A percentile compares a stretch with the other conserved stretches of the same genome.
phyloP scores from a whole-genome alignment of 2,113 vertebrate genomes.

The Limanda limanda region DNA sequence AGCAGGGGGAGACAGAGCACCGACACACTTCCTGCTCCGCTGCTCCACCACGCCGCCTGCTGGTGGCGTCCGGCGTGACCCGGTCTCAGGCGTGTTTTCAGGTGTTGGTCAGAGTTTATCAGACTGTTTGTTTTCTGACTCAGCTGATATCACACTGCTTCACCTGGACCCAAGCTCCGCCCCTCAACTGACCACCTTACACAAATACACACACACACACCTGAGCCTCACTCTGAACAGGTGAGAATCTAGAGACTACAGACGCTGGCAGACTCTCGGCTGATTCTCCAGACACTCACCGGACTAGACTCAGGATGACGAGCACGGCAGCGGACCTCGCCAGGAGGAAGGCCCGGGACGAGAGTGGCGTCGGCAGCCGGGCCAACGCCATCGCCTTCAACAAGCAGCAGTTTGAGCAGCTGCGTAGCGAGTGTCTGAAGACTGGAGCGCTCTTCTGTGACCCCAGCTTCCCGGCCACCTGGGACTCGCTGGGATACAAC shows the following conservation, averaged over 20 bases:
- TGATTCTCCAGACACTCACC: not conserved
- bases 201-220: not conserved
- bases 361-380: slow-evolving; percentile 65
- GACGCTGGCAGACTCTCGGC: not conserved
- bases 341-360: slow-evolving; percentile 24
- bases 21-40: too few relatives aligned
- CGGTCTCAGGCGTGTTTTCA: too few relatives aligned
- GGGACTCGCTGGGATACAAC: slow-evolving; percentile 82
- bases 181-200: not conserved
- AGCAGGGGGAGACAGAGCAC: too few relatives aligned
- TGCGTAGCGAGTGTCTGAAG: slow-evolving; percentile 79
- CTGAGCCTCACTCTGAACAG: not conserved
- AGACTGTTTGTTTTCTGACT: slow-evolving; percentile 17
- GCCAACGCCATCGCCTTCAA: slow-evolving; percentile 79
- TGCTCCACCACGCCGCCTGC: too few relatives aligned
- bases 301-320: slow-evolving; percentile 74
- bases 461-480: slow-evolving; percentile 83
- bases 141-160: slow-evolving; percentile 18
- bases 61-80: too few relatives aligned
- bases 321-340: slow-evolving; percentile 20
- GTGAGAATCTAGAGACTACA: not conserved
- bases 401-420: slow-evolving; percentile 83
- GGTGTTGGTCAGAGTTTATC: slow-evolving; percentile 1
- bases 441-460: slow-evolving; percentile 84
- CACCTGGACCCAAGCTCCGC: slow-evolving; percentile 2